Conservation (phyloP, 2,113 vertebrate species). For the Gnathonemus echidnorhynchus region DNA sequence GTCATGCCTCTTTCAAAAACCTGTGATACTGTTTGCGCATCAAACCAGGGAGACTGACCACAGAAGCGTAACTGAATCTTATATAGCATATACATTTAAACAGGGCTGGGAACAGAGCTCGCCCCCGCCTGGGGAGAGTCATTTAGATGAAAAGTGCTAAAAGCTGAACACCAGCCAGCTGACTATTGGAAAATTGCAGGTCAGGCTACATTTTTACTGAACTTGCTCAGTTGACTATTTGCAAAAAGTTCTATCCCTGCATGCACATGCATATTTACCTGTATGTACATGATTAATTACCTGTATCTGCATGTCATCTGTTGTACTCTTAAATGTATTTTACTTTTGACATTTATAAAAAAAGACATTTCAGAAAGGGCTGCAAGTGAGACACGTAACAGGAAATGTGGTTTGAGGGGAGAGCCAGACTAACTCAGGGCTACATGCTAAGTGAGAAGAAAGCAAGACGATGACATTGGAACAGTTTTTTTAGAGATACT, state of each 20-base stretch:
- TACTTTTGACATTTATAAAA: background rate
- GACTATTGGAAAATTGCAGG: background rate
- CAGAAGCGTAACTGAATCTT: background rate
- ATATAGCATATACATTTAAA: background rate
- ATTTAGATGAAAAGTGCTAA: background rate
- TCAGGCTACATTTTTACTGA: background rate
- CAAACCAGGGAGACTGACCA: background rate
- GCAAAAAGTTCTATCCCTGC: background rate
- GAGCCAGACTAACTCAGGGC: background rate
- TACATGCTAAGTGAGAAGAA: background rate
- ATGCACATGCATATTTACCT: background rate
- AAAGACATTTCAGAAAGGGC: background rate
- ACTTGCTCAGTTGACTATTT: background rate
- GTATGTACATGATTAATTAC: background rate
- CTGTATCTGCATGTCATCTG: background rate
- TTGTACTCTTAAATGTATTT: background rate
- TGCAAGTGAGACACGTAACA: background rate
- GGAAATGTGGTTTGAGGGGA: background rate
- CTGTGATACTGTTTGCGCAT: background rate
- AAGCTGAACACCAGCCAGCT: background rate
- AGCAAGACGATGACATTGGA: background rate
- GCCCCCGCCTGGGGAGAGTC: background rate
- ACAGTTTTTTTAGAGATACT: background rate
- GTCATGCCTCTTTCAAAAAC: background rate
- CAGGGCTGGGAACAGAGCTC: background rate